Conservation (phyloP, 2,113 vertebrate species). For the Acanthisitta chloris region DNA sequence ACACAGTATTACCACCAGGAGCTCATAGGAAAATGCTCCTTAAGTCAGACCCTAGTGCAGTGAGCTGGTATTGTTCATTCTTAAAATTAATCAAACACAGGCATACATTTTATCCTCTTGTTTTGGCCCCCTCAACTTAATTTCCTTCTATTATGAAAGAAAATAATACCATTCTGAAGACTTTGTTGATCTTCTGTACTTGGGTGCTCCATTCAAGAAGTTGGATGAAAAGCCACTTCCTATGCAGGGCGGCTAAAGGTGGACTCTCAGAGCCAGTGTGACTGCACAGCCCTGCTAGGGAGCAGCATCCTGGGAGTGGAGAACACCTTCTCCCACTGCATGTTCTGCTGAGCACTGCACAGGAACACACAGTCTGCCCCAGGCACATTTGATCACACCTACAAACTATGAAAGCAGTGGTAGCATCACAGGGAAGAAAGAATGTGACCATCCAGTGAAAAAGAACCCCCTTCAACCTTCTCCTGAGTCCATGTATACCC, state of each 20-base stretch:
- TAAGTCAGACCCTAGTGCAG: neutral
- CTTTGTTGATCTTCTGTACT: neutral
- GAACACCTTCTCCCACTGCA: neutral
- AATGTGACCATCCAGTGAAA: neutral
- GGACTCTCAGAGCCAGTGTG: neutral
- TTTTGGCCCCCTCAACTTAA: neutral
- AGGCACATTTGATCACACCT: neutral
- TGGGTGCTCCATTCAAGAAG: neutral
- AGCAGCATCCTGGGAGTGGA: neutral
- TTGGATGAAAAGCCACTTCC: fast-evolving
- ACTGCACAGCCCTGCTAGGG: neutral
- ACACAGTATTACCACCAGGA: neutral
- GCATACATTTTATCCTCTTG: neutral
- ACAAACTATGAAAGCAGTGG: neutral
- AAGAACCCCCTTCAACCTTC: neutral
- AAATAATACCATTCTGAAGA: neutral
- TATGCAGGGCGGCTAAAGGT: neutral
- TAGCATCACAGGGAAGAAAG: neutral
- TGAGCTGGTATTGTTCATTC: neutral
- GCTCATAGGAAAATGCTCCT: neutral
- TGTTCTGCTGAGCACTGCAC: neutral
- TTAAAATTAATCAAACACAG: neutral
- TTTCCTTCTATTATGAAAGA: neutral
- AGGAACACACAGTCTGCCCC: neutral
- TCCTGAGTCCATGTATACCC: neutral